Evolutionary conservation across 2,113 vertebrate genomes (phyloP).

Genomic region (Cololabis saira): DNA sequence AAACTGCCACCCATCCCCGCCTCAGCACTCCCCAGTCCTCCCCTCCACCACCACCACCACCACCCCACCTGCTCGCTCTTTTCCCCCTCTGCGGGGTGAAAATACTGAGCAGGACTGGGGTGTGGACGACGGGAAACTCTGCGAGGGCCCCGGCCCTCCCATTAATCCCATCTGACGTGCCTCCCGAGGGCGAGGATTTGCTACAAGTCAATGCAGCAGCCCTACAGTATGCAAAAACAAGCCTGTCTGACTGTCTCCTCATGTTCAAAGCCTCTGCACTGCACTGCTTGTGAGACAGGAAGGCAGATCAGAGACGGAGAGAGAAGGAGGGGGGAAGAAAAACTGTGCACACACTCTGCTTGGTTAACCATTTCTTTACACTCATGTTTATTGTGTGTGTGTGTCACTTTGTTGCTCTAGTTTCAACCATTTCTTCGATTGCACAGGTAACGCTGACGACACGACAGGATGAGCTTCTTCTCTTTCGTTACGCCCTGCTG

Average conservation of each 20-base stretch:
- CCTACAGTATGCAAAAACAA: constrained; percentile 80
- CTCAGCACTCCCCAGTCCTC: constrained; percentile 35
- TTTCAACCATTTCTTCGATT: constrained; percentile 49
- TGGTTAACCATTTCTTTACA: constrained; percentile 72
- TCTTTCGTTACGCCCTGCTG: not conserved
- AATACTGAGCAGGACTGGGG: constrained; percentile 72
- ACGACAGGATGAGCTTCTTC: constrained; percentile 54
- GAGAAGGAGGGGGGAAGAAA: not conserved
- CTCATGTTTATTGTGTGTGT: constrained; percentile 19
- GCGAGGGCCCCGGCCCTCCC: constrained; percentile 75
- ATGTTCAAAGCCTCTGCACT: constrained; percentile 72
- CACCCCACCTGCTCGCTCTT: constrained; percentile 74
- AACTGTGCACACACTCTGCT: constrained; percentile 62
- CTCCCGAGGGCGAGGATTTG: constrained; percentile 83
- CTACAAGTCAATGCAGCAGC: constrained; percentile 85
- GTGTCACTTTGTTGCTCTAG: constrained; percentile 33
- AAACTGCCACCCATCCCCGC: constrained; percentile 14
- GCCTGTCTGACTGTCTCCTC: constrained; percentile 71
- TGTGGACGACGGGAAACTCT: constrained; percentile 83
- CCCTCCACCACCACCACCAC: constrained; percentile 34
- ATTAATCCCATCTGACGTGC: constrained; percentile 83
- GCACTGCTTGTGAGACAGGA: constrained; percentile 74
- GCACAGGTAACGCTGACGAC: constrained; percentile 59
- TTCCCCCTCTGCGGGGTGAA: constrained; percentile 76
- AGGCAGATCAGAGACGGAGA: constrained; percentile 58